Conservation (phyloP, 2,888 invertebrate species). For the Lymantria monacha region DNA sequence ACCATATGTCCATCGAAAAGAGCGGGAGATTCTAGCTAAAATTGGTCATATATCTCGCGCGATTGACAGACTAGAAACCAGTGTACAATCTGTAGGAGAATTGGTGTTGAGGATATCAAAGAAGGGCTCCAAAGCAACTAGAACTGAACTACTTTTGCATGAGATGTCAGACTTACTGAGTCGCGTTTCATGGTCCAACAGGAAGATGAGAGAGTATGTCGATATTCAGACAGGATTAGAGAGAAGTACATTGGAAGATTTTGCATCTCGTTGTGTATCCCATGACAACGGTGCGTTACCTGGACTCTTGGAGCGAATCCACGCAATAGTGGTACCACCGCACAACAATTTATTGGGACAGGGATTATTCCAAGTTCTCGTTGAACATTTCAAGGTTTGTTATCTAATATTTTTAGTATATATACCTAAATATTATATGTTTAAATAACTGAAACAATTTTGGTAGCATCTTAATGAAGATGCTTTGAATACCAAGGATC, state of each 20-base stretch:
- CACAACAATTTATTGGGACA: slow-evolving; percentile 66
- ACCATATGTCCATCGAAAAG: slow-evolving; percentile 83
- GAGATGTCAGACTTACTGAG: slow-evolving; percentile 83
- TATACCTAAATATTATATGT: background rate
- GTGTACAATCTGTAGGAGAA: slow-evolving; percentile 52
- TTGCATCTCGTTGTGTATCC: slow-evolving; percentile 86
- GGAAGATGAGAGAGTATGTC: slow-evolving; percentile 83
- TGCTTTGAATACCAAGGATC: too few relatives aligned
- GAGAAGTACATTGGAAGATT: slow-evolving; percentile 85
- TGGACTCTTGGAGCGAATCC: slow-evolving; percentile 85
- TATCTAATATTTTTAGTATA: background rate
- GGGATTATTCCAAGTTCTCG: slow-evolving; percentile 65
- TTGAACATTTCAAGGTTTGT: slow-evolving; percentile 67
- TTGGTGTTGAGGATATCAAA: slow-evolving; percentile 61
- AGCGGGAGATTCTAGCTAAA: slow-evolving; percentile 82
- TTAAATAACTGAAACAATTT: too few relatives aligned
- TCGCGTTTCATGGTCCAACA: slow-evolving; percentile 82
- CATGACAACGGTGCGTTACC: slow-evolving; percentile 85
- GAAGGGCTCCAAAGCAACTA: slow-evolving; percentile 60
- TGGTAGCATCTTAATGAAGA: too few relatives aligned
- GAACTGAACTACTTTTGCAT: slow-evolving; percentile 83
- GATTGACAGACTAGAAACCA: slow-evolving; percentile 56
- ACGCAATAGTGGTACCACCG: slow-evolving; percentile 82
- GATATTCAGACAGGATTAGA: slow-evolving; percentile 80
- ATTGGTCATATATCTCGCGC: slow-evolving; percentile 54